phyloP scores from a whole-genome alignment of 2,797 vertebrate genomes.

The Tadarida brasiliensis region DNA sequence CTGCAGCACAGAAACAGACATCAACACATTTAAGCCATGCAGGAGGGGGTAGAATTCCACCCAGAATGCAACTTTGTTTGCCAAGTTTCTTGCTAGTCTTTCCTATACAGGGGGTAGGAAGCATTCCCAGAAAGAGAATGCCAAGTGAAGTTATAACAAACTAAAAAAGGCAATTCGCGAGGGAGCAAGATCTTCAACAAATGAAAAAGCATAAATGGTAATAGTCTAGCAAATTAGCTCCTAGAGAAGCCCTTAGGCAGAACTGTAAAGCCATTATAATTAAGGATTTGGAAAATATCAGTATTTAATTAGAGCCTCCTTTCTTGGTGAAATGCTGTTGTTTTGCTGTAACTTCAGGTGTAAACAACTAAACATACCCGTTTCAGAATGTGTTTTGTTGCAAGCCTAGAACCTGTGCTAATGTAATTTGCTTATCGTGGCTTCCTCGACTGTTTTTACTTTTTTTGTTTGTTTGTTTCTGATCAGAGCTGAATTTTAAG shows the following conservation, averaged over 20 bases:
- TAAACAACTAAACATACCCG: constrained; percentile 84
- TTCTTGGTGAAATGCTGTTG: constrained; percentile 84
- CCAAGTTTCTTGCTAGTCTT: constrained; percentile 81
- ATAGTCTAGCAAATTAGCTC: constrained; percentile 86
- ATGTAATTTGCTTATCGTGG: constrained; percentile 69
- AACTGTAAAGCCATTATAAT: constrained; percentile 86
- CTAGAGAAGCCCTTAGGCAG: constrained; percentile 81
- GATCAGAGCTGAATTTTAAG: constrained; percentile 70
- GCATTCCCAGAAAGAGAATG: constrained; percentile 78
- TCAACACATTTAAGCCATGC: constrained; percentile 69
- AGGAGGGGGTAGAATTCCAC: constrained; percentile 82
- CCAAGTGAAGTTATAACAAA: constrained; percentile 76
- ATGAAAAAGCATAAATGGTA: constrained; percentile 84
- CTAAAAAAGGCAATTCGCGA: constrained; percentile 76
- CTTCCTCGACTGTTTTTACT: constrained; percentile 44
- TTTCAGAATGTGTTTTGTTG: constrained; percentile 76
- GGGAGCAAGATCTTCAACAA: constrained; percentile 82
- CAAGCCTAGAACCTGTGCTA: constrained; percentile 79
- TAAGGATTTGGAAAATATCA: constrained; percentile 86
- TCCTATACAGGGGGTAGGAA: constrained; percentile 79
- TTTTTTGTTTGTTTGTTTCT: constrained; percentile 60
- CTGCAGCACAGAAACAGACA: constrained; percentile 75
- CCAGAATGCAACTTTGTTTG: constrained; percentile 80
- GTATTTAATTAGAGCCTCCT: constrained; percentile 87
- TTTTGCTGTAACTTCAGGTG: constrained; percentile 84